These are phyloP conservation scores for Ormyrus labotus DNA, from an alignment of 2,888 invertebrate genomes.

Conservation along the genomic window DNA sequence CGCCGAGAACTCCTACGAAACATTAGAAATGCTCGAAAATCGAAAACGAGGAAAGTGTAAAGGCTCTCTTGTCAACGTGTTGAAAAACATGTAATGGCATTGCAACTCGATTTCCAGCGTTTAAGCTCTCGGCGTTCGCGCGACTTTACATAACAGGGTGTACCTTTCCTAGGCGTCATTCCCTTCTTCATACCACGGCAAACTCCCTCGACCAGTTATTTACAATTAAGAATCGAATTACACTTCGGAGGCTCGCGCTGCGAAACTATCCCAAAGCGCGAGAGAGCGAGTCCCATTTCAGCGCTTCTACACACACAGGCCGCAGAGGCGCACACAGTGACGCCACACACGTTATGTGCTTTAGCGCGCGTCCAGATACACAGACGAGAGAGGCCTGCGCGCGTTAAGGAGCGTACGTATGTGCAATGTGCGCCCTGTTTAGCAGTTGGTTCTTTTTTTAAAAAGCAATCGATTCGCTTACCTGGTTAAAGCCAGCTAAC, in stretches of 20 bases:
- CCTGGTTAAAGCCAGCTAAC: slow-evolving; percentile 49
- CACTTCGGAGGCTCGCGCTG: background rate
- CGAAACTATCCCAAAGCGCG: slow-evolving; percentile 31
- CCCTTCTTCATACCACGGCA: slow-evolving; percentile 3
- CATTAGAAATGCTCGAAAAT: too few relatives aligned
- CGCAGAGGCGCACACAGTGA: background rate
- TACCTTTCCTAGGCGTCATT: background rate
- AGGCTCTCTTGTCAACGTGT: background rate
- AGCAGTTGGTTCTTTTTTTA: too few relatives aligned
- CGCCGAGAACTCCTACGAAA: too few relatives aligned
- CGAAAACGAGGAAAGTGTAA: too few relatives aligned
- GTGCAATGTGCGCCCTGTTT: background rate
- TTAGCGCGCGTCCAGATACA: background rate
- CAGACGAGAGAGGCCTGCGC: background rate
- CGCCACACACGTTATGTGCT: too few relatives aligned
- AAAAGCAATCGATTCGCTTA: background rate
- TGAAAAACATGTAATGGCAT: background rate
- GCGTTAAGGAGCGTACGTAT: slow-evolving; percentile 48
- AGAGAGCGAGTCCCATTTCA: slow-evolving; percentile 41
- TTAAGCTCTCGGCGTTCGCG: slow-evolving; percentile 27
- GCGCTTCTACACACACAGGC: background rate
- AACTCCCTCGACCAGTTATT: slow-evolving; percentile 8
- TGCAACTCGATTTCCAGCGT: background rate
- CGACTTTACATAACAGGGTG: slow-evolving; percentile 49
- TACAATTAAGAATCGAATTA: background rate